phyloP scores from a whole-genome alignment of 2,113 vertebrate species.

The Meles meles region DNA sequence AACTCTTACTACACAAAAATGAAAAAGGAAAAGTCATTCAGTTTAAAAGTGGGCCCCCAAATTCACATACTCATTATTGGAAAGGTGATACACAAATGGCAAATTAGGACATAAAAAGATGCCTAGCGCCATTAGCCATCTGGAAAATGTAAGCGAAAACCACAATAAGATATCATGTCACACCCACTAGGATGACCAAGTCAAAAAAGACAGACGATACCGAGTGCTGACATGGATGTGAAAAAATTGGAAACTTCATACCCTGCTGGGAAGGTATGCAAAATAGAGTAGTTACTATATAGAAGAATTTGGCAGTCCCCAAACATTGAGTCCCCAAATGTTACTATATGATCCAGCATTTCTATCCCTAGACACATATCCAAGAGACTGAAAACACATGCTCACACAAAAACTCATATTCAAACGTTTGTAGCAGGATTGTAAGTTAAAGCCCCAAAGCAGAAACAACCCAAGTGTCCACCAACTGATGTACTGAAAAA shows the following conservation, averaged over 20 bases:
- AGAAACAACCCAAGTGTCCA: background rate
- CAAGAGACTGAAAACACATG: background rate
- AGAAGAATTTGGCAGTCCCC: background rate
- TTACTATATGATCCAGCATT: background rate
- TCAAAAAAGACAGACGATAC: background rate
- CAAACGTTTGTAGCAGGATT: background rate
- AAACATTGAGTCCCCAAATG: background rate
- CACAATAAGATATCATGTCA: background rate
- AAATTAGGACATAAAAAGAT: background rate
- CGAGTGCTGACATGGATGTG: background rate
- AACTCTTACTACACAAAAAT: background rate
- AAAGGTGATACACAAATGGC: background rate
- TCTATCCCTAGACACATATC: background rate
- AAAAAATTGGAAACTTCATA: background rate
- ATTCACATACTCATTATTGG: background rate
- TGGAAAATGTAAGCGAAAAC: background rate
- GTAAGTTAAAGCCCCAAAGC: background rate
- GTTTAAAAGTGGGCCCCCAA: background rate
- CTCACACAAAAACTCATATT: background rate
- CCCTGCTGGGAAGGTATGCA: background rate
- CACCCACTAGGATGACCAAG: background rate
- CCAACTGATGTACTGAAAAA: background rate
- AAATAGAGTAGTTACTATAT: background rate
- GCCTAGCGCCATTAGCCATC: background rate
- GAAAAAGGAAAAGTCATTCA: background rate